These are phyloP conservation scores for Dryobates pubescens DNA, from an alignment of 2,797 vertebrate genomes.

Conservation along the genomic window DNA sequence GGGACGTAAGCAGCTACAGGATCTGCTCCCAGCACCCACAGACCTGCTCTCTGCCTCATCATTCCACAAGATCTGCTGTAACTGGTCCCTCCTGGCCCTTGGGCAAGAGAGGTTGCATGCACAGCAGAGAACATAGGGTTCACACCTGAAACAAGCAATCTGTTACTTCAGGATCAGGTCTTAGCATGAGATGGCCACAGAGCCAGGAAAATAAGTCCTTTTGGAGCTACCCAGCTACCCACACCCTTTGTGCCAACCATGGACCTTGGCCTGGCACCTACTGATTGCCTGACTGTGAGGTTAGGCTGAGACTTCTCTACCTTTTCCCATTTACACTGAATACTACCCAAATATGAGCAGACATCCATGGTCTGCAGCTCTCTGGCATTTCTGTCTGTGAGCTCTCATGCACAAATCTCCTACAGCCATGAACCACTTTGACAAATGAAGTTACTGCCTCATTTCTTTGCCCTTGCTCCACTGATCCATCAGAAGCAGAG, in stretches of 20 bases:
- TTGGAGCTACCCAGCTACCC: not conserved
- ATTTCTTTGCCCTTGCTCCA: constrained; percentile 32
- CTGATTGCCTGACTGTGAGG: not conserved
- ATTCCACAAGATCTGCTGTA: not conserved
- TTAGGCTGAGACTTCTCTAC: not conserved
- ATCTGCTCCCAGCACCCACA: not conserved
- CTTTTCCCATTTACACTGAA: not conserved
- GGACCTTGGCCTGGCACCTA: not conserved
- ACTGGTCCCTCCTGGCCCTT: not conserved
- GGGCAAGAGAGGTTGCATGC: not conserved
- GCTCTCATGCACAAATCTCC: not conserved
- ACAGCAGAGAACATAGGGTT: not conserved
- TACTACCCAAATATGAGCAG: not conserved
- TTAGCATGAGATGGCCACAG: accelerated
- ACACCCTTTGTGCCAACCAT: not conserved
- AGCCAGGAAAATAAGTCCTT: not conserved
- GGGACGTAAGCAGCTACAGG: not conserved
- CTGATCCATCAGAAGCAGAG: constrained; percentile 16
- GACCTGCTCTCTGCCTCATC: not conserved
- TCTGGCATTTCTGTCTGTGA: not conserved
- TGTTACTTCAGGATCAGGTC: not conserved
- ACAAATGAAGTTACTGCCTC: constrained; percentile 12
- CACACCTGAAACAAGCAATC: not conserved
- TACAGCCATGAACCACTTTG: not conserved
- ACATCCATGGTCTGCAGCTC: not conserved